Evolutionary conservation across 2,797 vertebrate species (phyloP), one percentile per base, ranked within the genome.

Genomic region (Molossus alvarezi): DNA sequence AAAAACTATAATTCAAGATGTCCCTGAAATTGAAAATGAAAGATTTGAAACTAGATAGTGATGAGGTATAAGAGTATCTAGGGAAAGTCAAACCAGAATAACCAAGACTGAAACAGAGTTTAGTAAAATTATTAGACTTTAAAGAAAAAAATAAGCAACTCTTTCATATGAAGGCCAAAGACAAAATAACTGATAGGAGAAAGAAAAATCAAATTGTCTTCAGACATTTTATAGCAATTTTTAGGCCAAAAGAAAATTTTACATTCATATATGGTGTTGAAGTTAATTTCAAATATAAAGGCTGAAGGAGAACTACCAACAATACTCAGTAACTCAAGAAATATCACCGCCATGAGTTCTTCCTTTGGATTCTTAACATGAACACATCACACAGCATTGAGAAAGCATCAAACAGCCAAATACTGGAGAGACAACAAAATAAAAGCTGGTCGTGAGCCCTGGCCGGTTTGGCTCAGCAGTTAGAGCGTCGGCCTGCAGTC

Each of bases 1-100:
- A 60, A 92, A 84, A 71, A 17, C 80, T 60, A 18, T 69, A 57
- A 90, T 71, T 89, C 33, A 79, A 80, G n/a, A 80, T 62, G 25
- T 51, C 15, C 5, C n/a, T 80, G 25, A 93, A 80, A n/a, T 77
- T 88, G 25, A 27, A 53, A 45, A 48, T 37, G 23, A 25, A 45
- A 7, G 6, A 53, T 53, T 60, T 69, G 51, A 91, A 90, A 53
- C 3, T 53, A 17, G 21, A 23, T 88, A 75, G 23, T 53, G 9
- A 79, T 94, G 51, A 65, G 25, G 12, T 69, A 37, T 71, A 91
- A 45, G 11, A 37, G 29, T 37, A 57, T 8, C 21, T 60, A 3
- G 12, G 13, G 15, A 23, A 21, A 71, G 27, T 53, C 45, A 13
- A 58, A 65, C 5, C 55, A 79, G 53, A 80, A 51, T 79, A 62